A percentile compares a stretch with the other conserved stretches of the same genome.
These are phyloP conservation scores for Tetrapedia diversipes DNA, from an alignment of 2,888 invertebrate species.

Conservation along the genomic window DNA sequence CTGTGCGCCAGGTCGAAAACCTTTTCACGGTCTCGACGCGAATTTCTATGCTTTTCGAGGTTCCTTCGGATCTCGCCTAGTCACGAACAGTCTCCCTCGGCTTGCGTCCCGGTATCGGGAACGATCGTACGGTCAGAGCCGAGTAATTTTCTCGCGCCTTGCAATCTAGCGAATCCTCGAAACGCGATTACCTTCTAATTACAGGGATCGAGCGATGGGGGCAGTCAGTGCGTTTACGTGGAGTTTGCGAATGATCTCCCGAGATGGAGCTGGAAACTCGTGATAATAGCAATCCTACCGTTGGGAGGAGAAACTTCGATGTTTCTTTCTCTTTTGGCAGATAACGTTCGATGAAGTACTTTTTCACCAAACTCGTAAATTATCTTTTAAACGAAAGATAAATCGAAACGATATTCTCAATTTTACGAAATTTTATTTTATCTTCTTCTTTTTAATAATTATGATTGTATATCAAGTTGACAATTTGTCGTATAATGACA, in stretches of 20 bases:
- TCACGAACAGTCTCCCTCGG: slow-evolving; percentile 1
- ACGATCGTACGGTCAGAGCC: slow-evolving; percentile 11
- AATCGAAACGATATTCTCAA: neutral
- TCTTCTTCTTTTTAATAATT: too few species aligned
- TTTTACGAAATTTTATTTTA: too few species aligned
- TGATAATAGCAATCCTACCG: neutral
- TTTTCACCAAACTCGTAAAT: too few species aligned
- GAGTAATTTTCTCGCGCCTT: slow-evolving; percentile 32
- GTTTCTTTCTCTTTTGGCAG: neutral
- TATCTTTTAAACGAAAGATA: too few species aligned
- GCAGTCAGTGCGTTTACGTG: slow-evolving; percentile 19
- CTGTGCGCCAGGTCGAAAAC: slow-evolving; percentile 8
- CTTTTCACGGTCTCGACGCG: slow-evolving; percentile 8
- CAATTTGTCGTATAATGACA: too few species aligned
- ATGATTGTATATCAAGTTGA: too few species aligned
- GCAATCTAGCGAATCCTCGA: slow-evolving; percentile 29
- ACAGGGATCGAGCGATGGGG: slow-evolving; percentile 7
- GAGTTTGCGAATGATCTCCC: slow-evolving; percentile 10
- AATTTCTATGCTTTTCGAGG: slow-evolving; percentile 2
- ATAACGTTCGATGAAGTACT: too few species aligned
- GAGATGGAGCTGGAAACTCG: slow-evolving; percentile 8
- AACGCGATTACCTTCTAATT: slow-evolving; percentile 34
- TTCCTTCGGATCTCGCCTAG: neutral
- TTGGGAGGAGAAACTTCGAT: neutral
- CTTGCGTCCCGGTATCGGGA: slow-evolving; percentile 8